A percentile compares a stretch with the other conserved stretches of the same genome.
phyloP scores from a whole-genome alignment of 92 coral and sea anemone species.

The Micromussa lordhowensis region DNA sequence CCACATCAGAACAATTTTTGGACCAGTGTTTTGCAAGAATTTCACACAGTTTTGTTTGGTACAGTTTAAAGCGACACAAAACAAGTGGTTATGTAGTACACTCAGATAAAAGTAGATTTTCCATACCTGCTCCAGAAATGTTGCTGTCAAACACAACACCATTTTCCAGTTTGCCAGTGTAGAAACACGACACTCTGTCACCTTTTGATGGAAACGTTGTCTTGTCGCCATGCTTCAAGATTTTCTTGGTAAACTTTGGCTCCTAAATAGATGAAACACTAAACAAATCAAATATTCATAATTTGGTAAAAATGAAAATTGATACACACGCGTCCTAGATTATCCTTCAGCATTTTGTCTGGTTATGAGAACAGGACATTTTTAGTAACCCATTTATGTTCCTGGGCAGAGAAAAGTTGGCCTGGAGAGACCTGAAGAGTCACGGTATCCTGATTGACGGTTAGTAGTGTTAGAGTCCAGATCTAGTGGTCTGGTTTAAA shows the following conservation, averaged over 20 bases:
- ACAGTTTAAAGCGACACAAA: too few relatives aligned
- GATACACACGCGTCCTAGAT: background rate
- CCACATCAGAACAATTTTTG: background rate
- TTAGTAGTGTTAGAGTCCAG: too few relatives aligned
- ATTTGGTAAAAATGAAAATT: background rate
- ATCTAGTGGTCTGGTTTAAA: too few relatives aligned
- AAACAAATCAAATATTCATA: background rate
- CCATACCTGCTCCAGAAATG: conserved; percentile 74
- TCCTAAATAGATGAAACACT: conserved; percentile 54
- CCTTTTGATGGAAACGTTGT: conserved; percentile 85
- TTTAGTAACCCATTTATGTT: too few relatives aligned
- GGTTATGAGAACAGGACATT: too few relatives aligned
- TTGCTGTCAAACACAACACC: conserved; percentile 98
- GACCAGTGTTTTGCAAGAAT: background rate
- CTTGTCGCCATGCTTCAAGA: conserved; percentile 92
- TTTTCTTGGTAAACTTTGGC: conserved; percentile 93
- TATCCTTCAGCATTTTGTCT: background rate
- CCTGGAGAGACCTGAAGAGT: too few relatives aligned
- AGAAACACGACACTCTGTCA: conserved; percentile 93
- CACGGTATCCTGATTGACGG: too few relatives aligned
- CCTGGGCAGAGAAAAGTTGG: too few relatives aligned
- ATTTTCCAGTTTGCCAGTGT: conserved; percentile 91
- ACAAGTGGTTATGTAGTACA: too few relatives aligned
- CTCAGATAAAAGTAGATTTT: background rate
- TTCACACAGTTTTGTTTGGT: too few relatives aligned